Base-by-base conservation (phyloP, 2,113 vertebrate genomes). In the Campylorhamphus procurvoides region DNA sequence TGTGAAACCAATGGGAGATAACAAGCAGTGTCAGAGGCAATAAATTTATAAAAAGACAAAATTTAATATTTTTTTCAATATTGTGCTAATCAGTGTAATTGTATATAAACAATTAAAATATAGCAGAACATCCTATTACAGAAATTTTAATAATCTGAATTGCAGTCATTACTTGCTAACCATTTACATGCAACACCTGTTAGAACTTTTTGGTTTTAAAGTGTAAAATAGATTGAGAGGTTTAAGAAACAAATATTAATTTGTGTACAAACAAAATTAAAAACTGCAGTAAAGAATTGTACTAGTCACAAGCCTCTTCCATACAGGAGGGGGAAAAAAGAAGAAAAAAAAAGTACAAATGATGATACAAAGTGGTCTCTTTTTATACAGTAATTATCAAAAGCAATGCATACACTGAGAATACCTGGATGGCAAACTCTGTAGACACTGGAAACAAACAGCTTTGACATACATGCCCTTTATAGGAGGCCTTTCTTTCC, bases 121-220 rank as follows among this genome's bases (percentile, higher is more conserved):
- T 83, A 97, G 95, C 92, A 97, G 91, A 98, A 93, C 72, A 42
- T 97, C 93, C 97, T 89, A 79, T 97, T 97, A 97, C 87, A 97
- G 95, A 97, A 97, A 91, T 96, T 82, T 96, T 97, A 96, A 97
- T 97, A 76, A 50, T 95, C 93, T 95, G 96, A 95, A 89, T 73
- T 96, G 95, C 84, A 95, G 91, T 96, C 90, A 93, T 98, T 96
- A 97, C 95, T 97, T 91, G 66, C 85, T 97, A 97, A 96, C 59
- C 75, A 88, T 95, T 96, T 97, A 97, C 97, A 98, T 98, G 98
- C 97, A 98, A 97, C 95, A 97, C 86, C 93, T 97, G 91, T 94
- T 95, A 97, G 91, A 76, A 96, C 76, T 93, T 73, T 73, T 84
- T 55, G 49, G 25, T 84, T 74, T 77, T 75, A 44, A 97, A 92